phyloP scores from a whole-genome alignment of 1,140 invertebrate species.

The Drosophila miranda region DNA sequence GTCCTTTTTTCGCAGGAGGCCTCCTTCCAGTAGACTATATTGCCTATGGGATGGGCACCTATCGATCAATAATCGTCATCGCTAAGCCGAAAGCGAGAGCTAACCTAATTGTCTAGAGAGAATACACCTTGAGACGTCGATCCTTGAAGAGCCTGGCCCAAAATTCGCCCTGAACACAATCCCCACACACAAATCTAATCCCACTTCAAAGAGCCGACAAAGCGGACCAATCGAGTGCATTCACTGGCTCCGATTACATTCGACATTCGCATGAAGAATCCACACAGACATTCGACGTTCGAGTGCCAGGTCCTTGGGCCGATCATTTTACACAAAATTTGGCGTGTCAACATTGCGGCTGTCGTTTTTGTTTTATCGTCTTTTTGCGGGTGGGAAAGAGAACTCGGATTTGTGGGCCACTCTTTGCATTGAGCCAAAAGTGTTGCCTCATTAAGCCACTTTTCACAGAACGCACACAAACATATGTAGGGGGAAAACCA shows the following conservation, averaged over 20 bases:
- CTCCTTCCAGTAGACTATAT: no score
- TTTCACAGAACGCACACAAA: slow-evolving; percentile 9
- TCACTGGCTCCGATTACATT: slow-evolving; percentile 27
- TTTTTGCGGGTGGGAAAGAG: neutral
- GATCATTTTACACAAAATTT: slow-evolving; percentile 58
- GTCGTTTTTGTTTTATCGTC: slow-evolving; percentile 23
- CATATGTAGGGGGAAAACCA: slow-evolving; percentile 9
- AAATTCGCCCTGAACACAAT: no score
- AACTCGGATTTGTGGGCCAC: slow-evolving; percentile 1
- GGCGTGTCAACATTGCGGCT: slow-evolving; percentile 51
- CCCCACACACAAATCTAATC: neutral
- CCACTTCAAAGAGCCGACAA: slow-evolving; percentile 2
- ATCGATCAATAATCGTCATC: no score
- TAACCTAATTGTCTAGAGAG: no score
- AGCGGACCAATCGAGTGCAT: slow-evolving; percentile 5
- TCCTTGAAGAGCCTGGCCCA: neutral
- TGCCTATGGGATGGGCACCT: no score
- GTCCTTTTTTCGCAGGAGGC: no score
- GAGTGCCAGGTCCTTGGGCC: neutral
- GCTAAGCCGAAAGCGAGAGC: no score
- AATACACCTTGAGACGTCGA: no score
- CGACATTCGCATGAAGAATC: neutral
- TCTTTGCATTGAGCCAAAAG: slow-evolving; percentile 21
- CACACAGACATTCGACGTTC: neutral
- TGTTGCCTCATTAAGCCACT: slow-evolving; percentile 49